Evolutionary conservation across 2,113 vertebrate genomes (phyloP).

Genomic region (Scalopus aquaticus): DNA sequence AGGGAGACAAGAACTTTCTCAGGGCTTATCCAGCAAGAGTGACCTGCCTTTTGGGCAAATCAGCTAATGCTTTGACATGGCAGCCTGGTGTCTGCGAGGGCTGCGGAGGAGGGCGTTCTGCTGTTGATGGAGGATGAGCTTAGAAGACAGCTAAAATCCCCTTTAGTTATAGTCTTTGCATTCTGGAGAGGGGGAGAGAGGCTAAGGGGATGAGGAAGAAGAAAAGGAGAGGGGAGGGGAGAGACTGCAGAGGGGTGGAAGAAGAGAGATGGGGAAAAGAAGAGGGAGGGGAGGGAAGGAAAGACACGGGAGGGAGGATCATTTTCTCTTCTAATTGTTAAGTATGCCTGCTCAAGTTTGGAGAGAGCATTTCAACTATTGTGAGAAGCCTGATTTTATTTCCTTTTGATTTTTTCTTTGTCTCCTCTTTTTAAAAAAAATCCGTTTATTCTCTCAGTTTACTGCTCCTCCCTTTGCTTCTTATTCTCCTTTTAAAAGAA

Average conservation of each 20-base stretch:
- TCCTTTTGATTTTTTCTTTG: background rate
- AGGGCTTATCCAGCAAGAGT: fast-evolving
- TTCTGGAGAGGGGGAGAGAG: background rate
- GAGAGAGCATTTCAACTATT: background rate
- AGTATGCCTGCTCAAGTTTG: background rate
- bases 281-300: fast-evolving
- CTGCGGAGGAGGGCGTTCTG: background rate
- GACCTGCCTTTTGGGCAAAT: background rate
- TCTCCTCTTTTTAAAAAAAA: background rate
- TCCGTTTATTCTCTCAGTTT: background rate
- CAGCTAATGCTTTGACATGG: background rate
- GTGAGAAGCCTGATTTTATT: background rate
- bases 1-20: background rate
- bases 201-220: background rate
- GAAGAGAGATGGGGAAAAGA: background rate
- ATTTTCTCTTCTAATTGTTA: background rate
- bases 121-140: background rate
- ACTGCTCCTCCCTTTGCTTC: background rate
- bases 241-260: background rate
- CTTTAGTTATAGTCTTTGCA: background rate
- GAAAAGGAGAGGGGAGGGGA: background rate
- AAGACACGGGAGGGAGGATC: background rate
- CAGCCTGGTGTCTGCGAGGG: background rate
- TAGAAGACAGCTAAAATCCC: background rate
- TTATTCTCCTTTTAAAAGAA: constrained; percentile 21